Percentiles rank a stretch among this genome's conserved stretches.
phyloP scores from a whole-genome alignment of 2,888 invertebrate species.

The Neuroscelio doddi region DNA sequence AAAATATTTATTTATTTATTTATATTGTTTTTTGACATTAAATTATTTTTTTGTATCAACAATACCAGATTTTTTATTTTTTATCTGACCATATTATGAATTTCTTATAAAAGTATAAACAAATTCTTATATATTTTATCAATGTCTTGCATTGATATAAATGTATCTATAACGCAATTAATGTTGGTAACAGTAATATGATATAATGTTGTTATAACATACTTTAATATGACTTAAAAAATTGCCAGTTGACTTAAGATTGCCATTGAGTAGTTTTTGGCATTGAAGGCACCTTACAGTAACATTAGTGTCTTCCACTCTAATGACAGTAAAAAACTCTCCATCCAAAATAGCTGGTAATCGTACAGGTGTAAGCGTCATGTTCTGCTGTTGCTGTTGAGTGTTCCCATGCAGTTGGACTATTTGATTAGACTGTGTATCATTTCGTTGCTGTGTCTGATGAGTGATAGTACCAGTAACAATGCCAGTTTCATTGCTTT shows the following conservation, averaged over 20 bases:
- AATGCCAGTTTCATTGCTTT: constrained; percentile 51
- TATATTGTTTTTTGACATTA: no score
- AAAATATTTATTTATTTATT: no score
- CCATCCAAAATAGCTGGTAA: constrained; percentile 69
- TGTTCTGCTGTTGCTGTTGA: constrained; percentile 58
- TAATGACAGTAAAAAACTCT: constrained; percentile 67
- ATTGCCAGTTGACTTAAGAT: constrained; percentile 70
- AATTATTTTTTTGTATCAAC: no score
- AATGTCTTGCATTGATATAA: no score
- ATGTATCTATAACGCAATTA: no score
- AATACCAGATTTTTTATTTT: constrained; percentile 3
- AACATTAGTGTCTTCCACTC: constrained; percentile 69
- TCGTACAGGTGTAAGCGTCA: constrained; percentile 66
- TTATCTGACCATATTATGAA: no score
- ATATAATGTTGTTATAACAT: constrained; percentile 17
- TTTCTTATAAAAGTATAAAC: no score
- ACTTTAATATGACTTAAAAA: constrained; percentile 70
- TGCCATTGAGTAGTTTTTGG: constrained; percentile 67
- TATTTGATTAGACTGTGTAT: constrained; percentile 53
- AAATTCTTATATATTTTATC: no score
- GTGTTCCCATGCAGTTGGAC: constrained; percentile 57
- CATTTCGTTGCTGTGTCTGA: constrained; percentile 45
- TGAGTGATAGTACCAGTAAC: constrained; percentile 32
- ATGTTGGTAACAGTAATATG: neutral
- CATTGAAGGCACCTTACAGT: constrained; percentile 69